Conservation (phyloP, 2,797 vertebrate genomes). For the Lindbergichthys nudifrons region DNA sequence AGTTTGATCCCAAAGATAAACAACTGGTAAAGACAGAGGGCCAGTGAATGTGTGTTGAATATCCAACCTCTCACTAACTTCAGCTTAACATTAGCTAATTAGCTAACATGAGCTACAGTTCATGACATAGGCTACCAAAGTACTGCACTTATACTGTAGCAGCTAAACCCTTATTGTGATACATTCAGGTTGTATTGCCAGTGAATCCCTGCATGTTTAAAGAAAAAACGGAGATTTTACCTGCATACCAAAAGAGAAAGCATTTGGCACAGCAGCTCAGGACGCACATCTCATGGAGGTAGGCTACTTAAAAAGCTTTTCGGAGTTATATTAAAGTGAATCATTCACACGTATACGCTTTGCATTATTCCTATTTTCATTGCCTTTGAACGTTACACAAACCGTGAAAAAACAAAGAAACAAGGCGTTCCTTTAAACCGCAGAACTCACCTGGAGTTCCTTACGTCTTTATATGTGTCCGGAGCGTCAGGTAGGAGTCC, state of each 20-base stretch:
- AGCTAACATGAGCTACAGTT: background rate
- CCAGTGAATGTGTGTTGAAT: too few species aligned
- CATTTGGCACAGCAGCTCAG: background rate
- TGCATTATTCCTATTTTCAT: background rate
- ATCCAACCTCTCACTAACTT: too few species aligned
- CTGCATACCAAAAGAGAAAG: background rate
- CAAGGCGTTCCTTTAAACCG: too few species aligned
- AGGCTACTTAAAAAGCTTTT: too few species aligned
- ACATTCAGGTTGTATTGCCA: background rate
- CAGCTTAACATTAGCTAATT: background rate
- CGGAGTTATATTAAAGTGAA: background rate
- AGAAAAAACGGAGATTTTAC: background rate
- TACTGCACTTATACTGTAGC: background rate
- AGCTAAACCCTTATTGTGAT: background rate
- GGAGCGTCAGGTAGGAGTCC: background rate
- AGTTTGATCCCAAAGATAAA: too few species aligned
- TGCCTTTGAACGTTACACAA: background rate
- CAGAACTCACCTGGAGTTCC: background rate
- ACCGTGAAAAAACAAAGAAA: background rate
- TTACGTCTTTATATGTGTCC: background rate
- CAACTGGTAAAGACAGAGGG: too few species aligned
- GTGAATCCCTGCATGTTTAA: too few species aligned
- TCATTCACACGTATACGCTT: background rate
- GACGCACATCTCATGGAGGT: background rate
- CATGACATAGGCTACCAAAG: background rate